Evolutionary conservation across 2,113 vertebrate species (phyloP), one percentile per base, ranked within the genome.

Genomic region (Halichoerus grypus): DNA sequence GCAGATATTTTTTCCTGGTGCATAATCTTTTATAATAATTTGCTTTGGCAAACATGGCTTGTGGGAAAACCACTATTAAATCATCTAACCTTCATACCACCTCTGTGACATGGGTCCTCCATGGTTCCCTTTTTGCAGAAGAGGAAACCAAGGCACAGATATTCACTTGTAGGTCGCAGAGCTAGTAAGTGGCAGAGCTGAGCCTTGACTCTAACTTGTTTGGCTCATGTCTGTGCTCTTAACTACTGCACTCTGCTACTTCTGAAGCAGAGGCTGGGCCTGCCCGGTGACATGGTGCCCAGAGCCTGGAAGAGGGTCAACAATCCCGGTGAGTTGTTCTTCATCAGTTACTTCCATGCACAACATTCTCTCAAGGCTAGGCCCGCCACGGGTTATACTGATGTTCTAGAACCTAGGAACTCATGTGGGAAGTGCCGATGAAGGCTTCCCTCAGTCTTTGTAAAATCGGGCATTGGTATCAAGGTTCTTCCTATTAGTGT

Each of bases 371-470:
- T 88, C 51, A 11, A 12, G 39, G 51, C 39, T 1, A 4, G 18
- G 65, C 69, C 61, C 5, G 39, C 63, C 19, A 0, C 13, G 12
- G 59, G 4, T 33, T 46, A 16, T 26, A 1, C 4, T 8, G 12
- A 24, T 42, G 7, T 77, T 55, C 18, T 18, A 49, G 67, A 74
- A 49, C 42, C 39, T 6, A 7, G 24, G 57, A n/a, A 72, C 18
- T 55, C 61, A 0, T 1, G 13, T 5, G n/a, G 36, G 13, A 77
- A 18, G 53, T 4, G 0, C 53, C 5, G 18, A 9, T 3, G 46
- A 63, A 61, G 31, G 16, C 24, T 22, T 28, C 33, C 33, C 7
- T 83, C n/a, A 3, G 76, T 69, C 49, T 65, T 21, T 61, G 3
- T 91, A 19, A 57, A 49, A 71, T 22, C 8, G 18, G 31, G 65